phyloP scores from a whole-genome alignment of 30 jellyfish, hydroid and myxozoan genomes.

The Hydractinia symbiolongicarpus region DNA sequence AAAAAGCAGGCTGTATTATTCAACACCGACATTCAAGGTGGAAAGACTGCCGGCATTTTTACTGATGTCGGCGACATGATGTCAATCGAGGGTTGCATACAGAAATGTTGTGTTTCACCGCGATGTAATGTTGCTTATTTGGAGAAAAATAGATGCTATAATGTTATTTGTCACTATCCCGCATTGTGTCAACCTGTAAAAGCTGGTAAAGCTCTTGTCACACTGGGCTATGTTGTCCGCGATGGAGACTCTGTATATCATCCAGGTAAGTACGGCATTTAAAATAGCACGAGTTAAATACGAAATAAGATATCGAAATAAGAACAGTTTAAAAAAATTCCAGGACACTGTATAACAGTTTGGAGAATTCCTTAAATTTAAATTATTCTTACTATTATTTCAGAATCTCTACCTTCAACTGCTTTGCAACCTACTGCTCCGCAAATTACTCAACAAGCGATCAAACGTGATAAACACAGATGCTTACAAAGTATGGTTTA shows the following conservation, averaged over 20 bases:
- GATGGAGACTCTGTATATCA: conserved; percentile 75
- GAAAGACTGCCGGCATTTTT: conserved; percentile 90
- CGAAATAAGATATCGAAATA: no score
- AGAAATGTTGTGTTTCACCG: conserved; percentile 69
- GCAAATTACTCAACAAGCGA: background rate
- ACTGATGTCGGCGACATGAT: conserved; percentile 72
- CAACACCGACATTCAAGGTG: conserved; percentile 86
- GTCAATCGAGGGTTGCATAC: conserved; percentile 76
- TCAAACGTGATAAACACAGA: conserved; percentile 35
- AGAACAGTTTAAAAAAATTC: no score
- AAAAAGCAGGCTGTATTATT: conserved; percentile 56
- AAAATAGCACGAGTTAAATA: no score
- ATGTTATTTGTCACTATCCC: conserved; percentile 92
- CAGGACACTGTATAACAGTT: no score
- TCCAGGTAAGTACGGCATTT: conserved; percentile 48
- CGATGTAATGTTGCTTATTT: conserved; percentile 87
- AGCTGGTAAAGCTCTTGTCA: conserved; percentile 59
- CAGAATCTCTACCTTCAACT: background rate
- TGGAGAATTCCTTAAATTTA: no score
- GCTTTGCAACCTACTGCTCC: conserved; percentile 7
- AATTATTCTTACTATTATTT: no score
- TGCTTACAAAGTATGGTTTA: conserved; percentile 93
- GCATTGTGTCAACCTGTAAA: conserved; percentile 97
- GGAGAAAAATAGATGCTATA: conserved; percentile 69
- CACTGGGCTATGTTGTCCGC: conserved; percentile 69